Conservation (phyloP, 2,797 vertebrate species). For the Orientallactaga sibirica region DNA sequence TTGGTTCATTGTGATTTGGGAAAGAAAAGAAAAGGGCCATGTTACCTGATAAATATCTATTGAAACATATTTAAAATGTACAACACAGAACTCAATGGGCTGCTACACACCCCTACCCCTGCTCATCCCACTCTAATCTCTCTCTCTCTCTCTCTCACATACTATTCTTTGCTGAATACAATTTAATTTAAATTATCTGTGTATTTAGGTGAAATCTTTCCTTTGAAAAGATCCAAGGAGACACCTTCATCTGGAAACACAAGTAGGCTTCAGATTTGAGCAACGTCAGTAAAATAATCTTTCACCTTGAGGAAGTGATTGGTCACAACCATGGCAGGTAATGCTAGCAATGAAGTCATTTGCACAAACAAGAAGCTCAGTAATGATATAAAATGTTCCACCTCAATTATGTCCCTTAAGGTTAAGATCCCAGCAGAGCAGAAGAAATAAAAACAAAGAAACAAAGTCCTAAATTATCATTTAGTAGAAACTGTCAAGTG, state of each 20-base stretch:
- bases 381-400: neutral
- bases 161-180: neutral
- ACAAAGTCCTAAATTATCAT: neutral
- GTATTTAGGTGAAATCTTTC: neutral
- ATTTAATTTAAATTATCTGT: neutral
- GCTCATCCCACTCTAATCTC: neutral
- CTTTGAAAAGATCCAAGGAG: neutral
- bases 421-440: neutral
- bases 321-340: neutral
- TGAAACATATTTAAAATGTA: neutral
- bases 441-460: neutral
- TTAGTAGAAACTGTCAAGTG: neutral
- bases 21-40: neutral
- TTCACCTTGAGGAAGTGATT: too few species aligned
- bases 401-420: neutral
- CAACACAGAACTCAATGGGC: too few species aligned
- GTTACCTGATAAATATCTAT: neutral
- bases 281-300: constrained; percentile 18
- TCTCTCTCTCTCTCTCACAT: too few species aligned
- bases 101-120: neutral
- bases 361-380: neutral
- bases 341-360: neutral
- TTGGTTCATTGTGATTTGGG: neutral
- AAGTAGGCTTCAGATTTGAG: constrained; percentile 17
- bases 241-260: neutral